Base-by-base conservation (phyloP, 2,797 vertebrate genomes). In the Naso thynnoides region DNA sequence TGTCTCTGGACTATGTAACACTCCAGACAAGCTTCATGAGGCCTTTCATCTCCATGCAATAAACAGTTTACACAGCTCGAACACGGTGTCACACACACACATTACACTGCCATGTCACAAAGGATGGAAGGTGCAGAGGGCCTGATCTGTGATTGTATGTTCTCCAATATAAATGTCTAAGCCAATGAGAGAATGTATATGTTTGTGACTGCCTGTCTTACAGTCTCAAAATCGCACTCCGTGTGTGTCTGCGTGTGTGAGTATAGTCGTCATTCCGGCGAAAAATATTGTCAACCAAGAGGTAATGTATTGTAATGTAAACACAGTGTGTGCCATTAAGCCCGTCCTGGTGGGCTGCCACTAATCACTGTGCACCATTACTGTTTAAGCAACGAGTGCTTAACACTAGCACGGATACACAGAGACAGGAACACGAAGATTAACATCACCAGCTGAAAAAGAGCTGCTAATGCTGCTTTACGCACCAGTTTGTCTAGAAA, bases 21-120 rank as follows among this genome's bases (percentile, higher is more conserved):
- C 24, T 45, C 61, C 54, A 63, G 75, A 75, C 75, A 36, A 41
- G 63, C 74, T 52, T 69, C 67, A 56, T 6, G 16, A 16, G 64
- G 73, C 81, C 84, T 89, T 91, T 92, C 73, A 89, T 91, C 87
- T 86, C 73, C 15, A 8, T 33, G 70, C 78, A 64, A 70, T 81
- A 85, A 84, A 87, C 84, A 80, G 83, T 88, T 89, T 86, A 87
- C 73, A 81, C 75, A 82, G 71, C 53, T 84, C 63, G 49, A 74
- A 82, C 74, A 41, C 15, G 52, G 66, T 70, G 70, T 75, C 74
- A 47, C 36, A 59, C 62, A 53, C 52, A 59, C 65, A 69, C 57
- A 64, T 66, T 64, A 61, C 67, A 36, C 23, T 61, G 70, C 71
- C 55, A 47, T 33, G 65, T 76, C 68, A 66, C 66, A 72, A 48